Evolutionary conservation across 2,797 vertebrate genomes (phyloP).

Genomic region (Pelobates cultripes): DNA sequence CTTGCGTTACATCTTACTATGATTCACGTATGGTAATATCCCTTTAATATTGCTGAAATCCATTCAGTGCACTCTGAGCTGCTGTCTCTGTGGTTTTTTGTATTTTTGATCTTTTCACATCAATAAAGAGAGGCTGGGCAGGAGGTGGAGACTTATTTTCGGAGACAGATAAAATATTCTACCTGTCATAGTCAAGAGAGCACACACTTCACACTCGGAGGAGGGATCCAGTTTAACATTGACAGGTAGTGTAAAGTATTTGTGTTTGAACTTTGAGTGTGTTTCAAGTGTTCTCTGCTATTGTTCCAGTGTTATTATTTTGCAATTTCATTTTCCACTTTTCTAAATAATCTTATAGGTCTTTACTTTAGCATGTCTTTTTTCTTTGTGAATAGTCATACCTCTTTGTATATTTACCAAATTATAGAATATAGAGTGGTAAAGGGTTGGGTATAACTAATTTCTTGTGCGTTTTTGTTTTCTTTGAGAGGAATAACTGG

Average conservation of each 20-base stretch:
- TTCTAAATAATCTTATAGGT: no score
- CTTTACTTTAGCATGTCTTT: no score
- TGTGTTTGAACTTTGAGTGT: not conserved
- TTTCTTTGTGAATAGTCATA: no score
- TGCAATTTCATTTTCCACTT: no score
- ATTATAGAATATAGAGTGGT: no score
- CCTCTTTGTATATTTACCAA: no score
- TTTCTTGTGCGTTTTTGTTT: no score
- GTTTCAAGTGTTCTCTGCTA: no score
- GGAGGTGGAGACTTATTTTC: slow-evolving; percentile 33
- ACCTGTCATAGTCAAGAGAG: slow-evolving; percentile 19
- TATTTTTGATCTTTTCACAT: not conserved
- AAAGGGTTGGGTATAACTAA: no score
- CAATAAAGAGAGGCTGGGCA: slow-evolving; percentile 33
- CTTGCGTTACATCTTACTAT: not conserved
- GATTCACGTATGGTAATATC: not conserved
- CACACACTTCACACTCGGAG: slow-evolving; percentile 5
- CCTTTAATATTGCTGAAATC: not conserved
- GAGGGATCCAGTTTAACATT: not conserved
- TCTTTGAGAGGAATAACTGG: no score
- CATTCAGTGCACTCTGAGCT: not conserved
- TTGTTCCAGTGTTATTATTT: no score
- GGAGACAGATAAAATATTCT: slow-evolving; percentile 13
- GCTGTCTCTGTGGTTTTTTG: not conserved
- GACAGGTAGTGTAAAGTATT: slow-evolving; percentile 26